Percentiles rank a stretch among this genome's conserved stretches.
Conservation (phyloP, 2,113 vertebrate species). For the Sinocyclocheilus grahami region DNA sequence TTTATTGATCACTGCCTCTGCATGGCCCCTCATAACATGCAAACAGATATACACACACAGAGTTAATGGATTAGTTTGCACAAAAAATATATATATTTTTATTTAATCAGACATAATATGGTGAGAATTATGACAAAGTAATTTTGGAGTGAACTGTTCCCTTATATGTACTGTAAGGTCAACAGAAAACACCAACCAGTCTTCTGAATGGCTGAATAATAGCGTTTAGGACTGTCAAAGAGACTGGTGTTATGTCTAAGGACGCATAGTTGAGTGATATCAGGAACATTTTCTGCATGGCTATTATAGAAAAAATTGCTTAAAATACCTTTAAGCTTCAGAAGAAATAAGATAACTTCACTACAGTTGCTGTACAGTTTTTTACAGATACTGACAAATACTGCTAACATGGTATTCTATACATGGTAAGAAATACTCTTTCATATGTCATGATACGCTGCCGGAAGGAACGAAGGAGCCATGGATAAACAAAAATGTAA, state of each 20-base stretch:
- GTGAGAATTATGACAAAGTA: not conserved
- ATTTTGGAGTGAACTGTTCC: not conserved
- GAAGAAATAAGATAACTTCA: not conserved
- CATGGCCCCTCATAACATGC: not conserved
- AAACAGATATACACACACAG: constrained; percentile 12
- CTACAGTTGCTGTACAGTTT: not conserved
- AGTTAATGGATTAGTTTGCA: not conserved
- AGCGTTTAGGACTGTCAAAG: not conserved
- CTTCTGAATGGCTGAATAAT: not conserved
- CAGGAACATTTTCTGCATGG: not conserved
- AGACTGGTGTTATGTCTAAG: not conserved
- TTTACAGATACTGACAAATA: not conserved
- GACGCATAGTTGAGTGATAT: not conserved
- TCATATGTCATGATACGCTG: not conserved
- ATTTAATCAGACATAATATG: not conserved
- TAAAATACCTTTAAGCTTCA: not conserved
- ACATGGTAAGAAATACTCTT: not conserved
- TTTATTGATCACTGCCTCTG: constrained; percentile 48
- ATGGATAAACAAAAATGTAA: too few relatives aligned
- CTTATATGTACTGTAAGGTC: not conserved
- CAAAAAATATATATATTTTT: not conserved
- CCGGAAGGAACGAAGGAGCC: too few relatives aligned
- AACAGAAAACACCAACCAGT: too few relatives aligned
- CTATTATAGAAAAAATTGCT: not conserved
- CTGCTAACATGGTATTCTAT: not conserved